Conservation (phyloP, 2,888 invertebrate species). For the Blera fallax region DNA sequence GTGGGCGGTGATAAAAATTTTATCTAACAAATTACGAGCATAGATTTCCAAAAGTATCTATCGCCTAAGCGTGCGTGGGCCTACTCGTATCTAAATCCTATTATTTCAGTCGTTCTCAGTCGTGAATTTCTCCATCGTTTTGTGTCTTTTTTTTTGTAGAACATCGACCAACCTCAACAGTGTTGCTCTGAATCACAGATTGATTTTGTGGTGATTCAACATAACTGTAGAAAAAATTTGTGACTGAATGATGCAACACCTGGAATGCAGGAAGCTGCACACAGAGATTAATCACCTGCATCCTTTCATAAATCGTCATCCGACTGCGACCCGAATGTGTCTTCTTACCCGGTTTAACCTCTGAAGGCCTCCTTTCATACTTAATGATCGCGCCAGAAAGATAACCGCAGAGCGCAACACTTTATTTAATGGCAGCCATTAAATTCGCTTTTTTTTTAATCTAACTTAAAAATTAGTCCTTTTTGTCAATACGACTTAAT, state of each 20-base stretch:
- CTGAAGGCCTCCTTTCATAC: constrained; percentile 4
- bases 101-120: not conserved
- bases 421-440: constrained; percentile 68
- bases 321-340: not conserved
- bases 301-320: constrained; percentile 57
- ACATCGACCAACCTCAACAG: not conserved
- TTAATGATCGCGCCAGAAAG: constrained; percentile 45
- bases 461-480: constrained; percentile 63
- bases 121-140: not conserved
- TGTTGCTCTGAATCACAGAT: constrained; percentile 25
- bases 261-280: constrained; percentile 68
- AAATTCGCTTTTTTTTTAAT: constrained; percentile 39
- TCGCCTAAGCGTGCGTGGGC: not conserved
- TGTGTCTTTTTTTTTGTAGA: not conserved
- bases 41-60: not conserved
- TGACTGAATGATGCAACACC: constrained; percentile 62
- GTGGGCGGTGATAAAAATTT: constrained; percentile 10
- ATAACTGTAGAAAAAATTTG: constrained; percentile 22
- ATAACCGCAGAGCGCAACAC: constrained; percentile 50
- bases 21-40: not conserved
- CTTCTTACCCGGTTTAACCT: constrained; percentile 10
- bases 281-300: constrained; percentile 58
- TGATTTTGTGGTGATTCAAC: constrained; percentile 48
- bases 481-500: constrained; percentile 72
- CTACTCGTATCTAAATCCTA: constrained; percentile 12